A percentile compares a stretch with the other conserved stretches of the same genome.
phyloP scores from a whole-genome alignment of 2,113 vertebrate species.

The Perca schrenkii region DNA sequence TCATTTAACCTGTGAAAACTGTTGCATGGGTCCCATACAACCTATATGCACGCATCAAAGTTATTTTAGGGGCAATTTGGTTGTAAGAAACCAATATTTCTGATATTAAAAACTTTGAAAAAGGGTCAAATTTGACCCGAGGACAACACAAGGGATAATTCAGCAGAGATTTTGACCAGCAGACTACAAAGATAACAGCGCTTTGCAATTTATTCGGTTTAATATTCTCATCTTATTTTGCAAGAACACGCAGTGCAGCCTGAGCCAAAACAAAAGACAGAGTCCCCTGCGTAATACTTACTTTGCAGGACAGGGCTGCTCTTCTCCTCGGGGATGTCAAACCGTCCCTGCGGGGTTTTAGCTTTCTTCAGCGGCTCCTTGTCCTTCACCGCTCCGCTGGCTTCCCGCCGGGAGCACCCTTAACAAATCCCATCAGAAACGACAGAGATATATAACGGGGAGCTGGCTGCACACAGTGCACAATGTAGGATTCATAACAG shows the following conservation, averaged over 20 bases:
- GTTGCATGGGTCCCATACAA: no score
- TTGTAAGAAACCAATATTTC: no score
- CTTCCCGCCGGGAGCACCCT: constrained; percentile 70
- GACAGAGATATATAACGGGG: background rate
- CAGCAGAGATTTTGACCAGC: no score
- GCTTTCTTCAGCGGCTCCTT: constrained; percentile 87
- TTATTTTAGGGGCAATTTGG: no score
- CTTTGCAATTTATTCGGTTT: background rate
- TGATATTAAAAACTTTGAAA: no score
- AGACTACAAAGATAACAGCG: no score
- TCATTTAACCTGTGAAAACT: no score
- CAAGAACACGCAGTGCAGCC: background rate
- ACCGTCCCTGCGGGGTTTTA: constrained; percentile 90
- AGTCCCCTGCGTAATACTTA: constrained; percentile 53
- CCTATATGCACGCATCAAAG: no score
- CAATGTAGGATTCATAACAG: background rate
- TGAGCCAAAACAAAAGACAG: background rate
- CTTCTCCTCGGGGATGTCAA: constrained; percentile 89
- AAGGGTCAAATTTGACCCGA: no score
- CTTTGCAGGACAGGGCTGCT: constrained; percentile 88
- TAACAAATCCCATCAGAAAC: background rate
- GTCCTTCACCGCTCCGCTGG: constrained; percentile 70
- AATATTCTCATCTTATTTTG: background rate
- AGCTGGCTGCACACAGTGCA: background rate
- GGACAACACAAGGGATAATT: no score